Evolutionary conservation across 2,113 vertebrate genomes (phyloP), one percentile per base, ranked within the genome.

Genomic region (Tricholaema leucomelas): DNA sequence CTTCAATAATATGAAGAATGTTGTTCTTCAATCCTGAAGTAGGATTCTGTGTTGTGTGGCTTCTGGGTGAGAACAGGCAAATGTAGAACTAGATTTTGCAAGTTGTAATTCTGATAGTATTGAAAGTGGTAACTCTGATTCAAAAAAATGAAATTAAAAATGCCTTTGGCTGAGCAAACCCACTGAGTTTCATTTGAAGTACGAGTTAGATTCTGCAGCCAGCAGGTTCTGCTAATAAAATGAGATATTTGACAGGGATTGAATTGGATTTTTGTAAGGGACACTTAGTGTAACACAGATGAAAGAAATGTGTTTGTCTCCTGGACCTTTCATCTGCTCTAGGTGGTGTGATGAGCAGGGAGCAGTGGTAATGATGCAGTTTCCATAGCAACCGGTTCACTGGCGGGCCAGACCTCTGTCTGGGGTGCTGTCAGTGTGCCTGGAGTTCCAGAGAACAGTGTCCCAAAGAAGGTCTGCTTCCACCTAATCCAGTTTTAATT

Each of bases 401-500:
- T 86, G 96, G 94, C 96, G 73, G 95, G 97, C 97, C 96, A 96
- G 98, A 93, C 97, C 96, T 97, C 97, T 97, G 97, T 98, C 96
- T 96, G 79, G 95, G 97, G 97, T 95, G 97, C 97, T 97, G 97
- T 98, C 98, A 97, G 97, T 61, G 95, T 54, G 89, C 93, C 96
- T 89, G 96, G 96, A 97, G 96, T 97, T 96, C 84, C 94, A 92
- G 97, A 94, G 97, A 97, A 92, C 96, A 81, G 95, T 59, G 96
- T 97, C 97, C 92, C 97, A 92, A 92, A 94, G 95, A 97, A 97
- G 97, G 91, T 89, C 95, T 96, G 97, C 96, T 97, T 95, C 97
- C 87, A 97, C 97, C 98, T 99, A 99, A 99, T 99, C 99, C 99
- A 98, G 97, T 98, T 99, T 99, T 99, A 99, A 99, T 99, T 99